Base-by-base conservation (phyloP, 2,113 vertebrate genomes). In the rabbit (Oryctolagus cuniculus) region DNA sequence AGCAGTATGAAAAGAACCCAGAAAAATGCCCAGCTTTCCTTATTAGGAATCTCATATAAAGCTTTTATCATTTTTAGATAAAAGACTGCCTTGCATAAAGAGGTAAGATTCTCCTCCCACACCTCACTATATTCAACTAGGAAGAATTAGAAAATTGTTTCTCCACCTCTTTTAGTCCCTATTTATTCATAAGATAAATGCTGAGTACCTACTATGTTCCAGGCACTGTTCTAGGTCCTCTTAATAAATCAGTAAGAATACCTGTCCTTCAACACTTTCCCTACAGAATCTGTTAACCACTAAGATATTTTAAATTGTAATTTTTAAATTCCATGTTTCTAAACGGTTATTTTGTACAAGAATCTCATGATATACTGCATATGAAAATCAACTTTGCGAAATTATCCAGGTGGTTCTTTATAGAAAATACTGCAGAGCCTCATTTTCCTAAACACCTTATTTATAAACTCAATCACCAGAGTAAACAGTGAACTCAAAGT, bases 101-200 rank as follows among this genome's bases (percentile, higher is more conserved):
- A 70, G 27, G 13, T 51, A 83, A 27, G 34, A 1, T 66, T 29
- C 64, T 81, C 87, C 31, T 63, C n/a, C 19, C 73, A 78, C 69
- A 44, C 38, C 86, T 81, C 66, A 10, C 31, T 66, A 81, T 25
- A 55, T 16, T 78, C 38, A 88, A 82, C 29, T 10, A 89, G 13
- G 10, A 94, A 87, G 16, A 90, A 95, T 63, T 87, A 78, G 34
- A 87, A 75, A 95, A 88, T 58, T 64, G 69, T 91, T 89, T 58
- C 36, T 61, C 58, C 12, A 67, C 22, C 29, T 91, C 44, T 25
- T 19, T 24, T 24, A 84, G 51, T 63, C 44, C 70, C 21, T 44
- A 70, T 24, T 96, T 63, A 24, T n/a, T 83, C 70, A 70, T 10
- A 29, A 91, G 63, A 31, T 10, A 64, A 80, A 61, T 25, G 66